A percentile compares a stretch with the other conserved stretches of the same genome.
These are phyloP conservation scores for Macroramphosus scolopax DNA, from an alignment of 2,797 vertebrate species.

Conservation along the genomic window DNA sequence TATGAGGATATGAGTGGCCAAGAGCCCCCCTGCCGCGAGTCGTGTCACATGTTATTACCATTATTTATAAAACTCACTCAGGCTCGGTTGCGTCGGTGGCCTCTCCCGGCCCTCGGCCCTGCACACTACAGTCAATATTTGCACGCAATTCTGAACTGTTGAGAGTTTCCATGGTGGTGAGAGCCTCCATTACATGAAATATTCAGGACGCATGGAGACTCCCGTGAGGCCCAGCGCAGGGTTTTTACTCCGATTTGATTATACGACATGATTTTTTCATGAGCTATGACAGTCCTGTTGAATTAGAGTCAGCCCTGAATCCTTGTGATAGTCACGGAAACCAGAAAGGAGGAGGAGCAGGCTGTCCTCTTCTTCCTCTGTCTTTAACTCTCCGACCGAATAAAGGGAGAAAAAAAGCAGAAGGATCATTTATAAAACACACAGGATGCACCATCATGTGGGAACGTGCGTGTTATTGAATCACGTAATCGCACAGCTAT, in stretches of 20 bases:
- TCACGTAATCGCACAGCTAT: no score
- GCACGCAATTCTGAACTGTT: conserved; percentile 86
- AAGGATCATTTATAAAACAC: conserved; percentile 3
- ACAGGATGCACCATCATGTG: no score
- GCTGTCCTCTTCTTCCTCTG: conserved; percentile 47
- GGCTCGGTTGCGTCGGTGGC: conserved; percentile 76
- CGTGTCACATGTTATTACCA: conserved; percentile 88
- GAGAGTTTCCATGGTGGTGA: conserved; percentile 80
- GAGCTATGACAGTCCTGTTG: conserved; percentile 89
- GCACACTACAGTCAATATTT: conserved; percentile 90
- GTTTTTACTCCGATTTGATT: conserved; percentile 95
- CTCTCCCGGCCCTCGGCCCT: conserved; percentile 67
- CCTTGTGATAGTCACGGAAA: conserved; percentile 88
- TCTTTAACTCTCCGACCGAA: conserved; percentile 38
- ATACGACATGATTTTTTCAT: conserved; percentile 97
- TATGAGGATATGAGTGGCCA: conserved; percentile 62
- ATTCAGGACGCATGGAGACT: conserved; percentile 82
- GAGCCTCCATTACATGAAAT: conserved; percentile 87
- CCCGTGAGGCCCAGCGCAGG: conserved; percentile 83
- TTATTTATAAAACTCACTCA: conserved; percentile 88
- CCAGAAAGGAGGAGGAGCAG: conserved; percentile 51
- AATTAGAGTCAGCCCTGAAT: conserved; percentile 88
- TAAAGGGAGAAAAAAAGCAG: conserved; percentile 12
- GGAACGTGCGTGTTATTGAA: no score
- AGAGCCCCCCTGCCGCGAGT: conserved; percentile 75